Conservation (phyloP, 2,888 invertebrate genomes). For the Kryphioiulus occultus region DNA sequence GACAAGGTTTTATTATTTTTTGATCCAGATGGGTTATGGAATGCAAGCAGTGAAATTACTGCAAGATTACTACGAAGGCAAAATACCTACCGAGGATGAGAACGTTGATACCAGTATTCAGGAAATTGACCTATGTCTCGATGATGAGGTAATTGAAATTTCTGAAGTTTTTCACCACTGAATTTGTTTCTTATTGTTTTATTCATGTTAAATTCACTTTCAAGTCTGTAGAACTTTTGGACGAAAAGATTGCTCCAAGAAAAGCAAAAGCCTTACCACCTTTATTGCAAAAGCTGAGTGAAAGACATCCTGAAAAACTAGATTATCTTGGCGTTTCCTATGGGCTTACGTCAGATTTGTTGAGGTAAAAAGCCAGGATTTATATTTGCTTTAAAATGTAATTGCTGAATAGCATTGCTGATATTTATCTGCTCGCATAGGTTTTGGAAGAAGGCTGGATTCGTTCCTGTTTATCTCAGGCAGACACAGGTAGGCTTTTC, state of each 20-base stretch:
- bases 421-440: conserved; percentile 58
- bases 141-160: conserved; percentile 63
- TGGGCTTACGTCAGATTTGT: conserved; percentile 84
- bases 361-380: conserved; percentile 71
- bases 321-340: conserved; percentile 96
- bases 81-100: conserved; percentile 76
- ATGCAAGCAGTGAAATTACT: conserved; percentile 82
- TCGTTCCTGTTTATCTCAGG: conserved; percentile 89
- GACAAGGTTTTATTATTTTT: not conserved
- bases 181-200: not conserved
- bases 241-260: conserved; percentile 79
- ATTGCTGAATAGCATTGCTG: conserved; percentile 43
- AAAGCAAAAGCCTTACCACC: conserved; percentile 82
- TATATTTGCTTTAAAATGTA: conserved; percentile 39
- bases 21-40: conserved; percentile 93
- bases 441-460: conserved; percentile 84
- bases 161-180: not conserved
- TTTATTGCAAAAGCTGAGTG: conserved; percentile 81
- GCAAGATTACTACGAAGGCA: conserved; percentile 86
- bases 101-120: conserved; percentile 58
- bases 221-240: conserved; percentile 69
- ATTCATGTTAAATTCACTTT: not conserved
- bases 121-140: conserved; percentile 67
- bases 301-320: conserved; percentile 82
- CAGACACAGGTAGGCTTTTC: conserved; percentile 64